phyloP scores from a whole-genome alignment of 2,113 vertebrate species.

The Prolemur simus region DNA sequence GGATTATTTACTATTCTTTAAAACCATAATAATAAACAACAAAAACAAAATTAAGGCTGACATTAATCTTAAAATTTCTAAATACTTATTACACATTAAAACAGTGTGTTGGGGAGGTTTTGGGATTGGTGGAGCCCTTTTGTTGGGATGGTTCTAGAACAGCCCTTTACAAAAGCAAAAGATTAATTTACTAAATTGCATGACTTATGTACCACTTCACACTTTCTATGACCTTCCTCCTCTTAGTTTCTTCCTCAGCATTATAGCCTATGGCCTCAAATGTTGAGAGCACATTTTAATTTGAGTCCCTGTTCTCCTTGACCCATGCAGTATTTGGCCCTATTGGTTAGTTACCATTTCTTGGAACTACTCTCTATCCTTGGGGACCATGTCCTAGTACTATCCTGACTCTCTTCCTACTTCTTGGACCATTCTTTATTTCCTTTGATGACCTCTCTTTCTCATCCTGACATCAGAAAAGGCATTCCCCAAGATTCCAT shows the following conservation, averaged over 20 bases:
- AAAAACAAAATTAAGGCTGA: neutral
- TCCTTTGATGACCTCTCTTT: neutral
- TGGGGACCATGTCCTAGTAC: neutral
- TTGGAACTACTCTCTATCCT: neutral
- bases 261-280: neutral
- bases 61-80: neutral
- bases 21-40: neutral
- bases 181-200: neutral
- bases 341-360: neutral
- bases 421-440: neutral
- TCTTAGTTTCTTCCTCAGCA: neutral
- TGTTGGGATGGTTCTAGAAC: neutral
- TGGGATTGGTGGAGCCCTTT: neutral
- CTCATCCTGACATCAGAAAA: neutral
- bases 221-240: neutral
- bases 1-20: conserved; percentile 2
- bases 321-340: neutral
- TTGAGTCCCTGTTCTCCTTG: neutral
- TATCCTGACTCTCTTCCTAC: neutral
- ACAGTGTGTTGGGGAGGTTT: neutral
- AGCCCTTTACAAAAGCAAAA: conserved; percentile 7
- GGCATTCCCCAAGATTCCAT: neutral
- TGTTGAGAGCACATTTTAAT: neutral
- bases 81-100: neutral
- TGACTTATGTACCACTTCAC: neutral